These are phyloP conservation scores for Chironomus tentans DNA, from an alignment of 2,888 invertebrate species.

Conservation along the genomic window DNA sequence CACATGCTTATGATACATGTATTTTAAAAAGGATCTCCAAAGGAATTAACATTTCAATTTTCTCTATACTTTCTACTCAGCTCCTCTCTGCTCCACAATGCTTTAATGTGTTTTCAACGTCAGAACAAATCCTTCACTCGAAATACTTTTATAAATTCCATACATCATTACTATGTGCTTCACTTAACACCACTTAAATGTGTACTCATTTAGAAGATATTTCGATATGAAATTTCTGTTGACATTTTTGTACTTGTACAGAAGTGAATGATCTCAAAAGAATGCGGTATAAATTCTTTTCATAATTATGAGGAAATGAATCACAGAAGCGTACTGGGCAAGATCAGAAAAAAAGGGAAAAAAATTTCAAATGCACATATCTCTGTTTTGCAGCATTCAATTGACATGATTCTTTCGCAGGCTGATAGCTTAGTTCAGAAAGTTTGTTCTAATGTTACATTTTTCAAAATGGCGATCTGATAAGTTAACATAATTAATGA, in stretches of 20 bases:
- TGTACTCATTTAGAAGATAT: constrained; percentile 7
- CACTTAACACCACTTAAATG: constrained; percentile 5
- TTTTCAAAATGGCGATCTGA: no score
- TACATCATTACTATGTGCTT: not conserved
- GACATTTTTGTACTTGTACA: not conserved
- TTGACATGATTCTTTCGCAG: no score
- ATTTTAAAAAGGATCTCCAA: not conserved
- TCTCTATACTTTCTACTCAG: not conserved
- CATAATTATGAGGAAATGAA: not conserved
- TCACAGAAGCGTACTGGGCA: not conserved
- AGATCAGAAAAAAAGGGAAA: not conserved
- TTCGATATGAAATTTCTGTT: not conserved
- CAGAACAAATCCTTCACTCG: not conserved
- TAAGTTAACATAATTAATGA: no score
- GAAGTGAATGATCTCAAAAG: not conserved
- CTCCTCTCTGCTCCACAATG: not conserved
- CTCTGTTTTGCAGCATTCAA: no score
- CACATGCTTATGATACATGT: no score
- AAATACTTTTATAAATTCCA: not conserved
- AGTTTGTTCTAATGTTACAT: no score
- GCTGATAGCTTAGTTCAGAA: no score
- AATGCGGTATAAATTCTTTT: not conserved
- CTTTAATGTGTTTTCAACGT: constrained; percentile 10
- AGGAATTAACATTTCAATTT: constrained; percentile 6
- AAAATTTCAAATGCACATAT: no score